Evolutionary conservation across 2,888 invertebrate genomes (phyloP).

Genomic region (Caenorhabditis parvicauda): DNA sequence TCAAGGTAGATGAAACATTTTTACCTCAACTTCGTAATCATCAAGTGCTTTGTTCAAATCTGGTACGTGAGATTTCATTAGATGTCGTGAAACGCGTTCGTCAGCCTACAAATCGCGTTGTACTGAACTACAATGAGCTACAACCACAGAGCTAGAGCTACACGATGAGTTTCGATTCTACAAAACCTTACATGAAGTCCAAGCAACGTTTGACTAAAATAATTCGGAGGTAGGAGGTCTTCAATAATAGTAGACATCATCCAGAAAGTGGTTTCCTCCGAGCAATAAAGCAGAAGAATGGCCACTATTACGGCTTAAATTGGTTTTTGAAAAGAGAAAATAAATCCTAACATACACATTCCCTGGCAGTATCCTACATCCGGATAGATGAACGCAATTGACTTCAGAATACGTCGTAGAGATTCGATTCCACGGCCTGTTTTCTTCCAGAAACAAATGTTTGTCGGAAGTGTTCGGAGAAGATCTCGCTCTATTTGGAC

Average conservation of each 20-base stretch:
- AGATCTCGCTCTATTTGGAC: conserved; percentile 83
- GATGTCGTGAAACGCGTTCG: conserved; percentile 86
- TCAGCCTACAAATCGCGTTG: conserved; percentile 64
- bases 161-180: neutral
- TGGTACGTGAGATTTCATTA: conserved; percentile 84
- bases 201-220: conserved; percentile 88
- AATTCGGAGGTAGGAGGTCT: conserved; percentile 92
- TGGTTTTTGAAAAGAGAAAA: neutral
- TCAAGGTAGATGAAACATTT: neutral
- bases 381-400: conserved; percentile 90
- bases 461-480: conserved; percentile 89
- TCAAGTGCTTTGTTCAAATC: conserved; percentile 70
- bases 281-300: conserved; percentile 84
- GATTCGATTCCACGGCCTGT: conserved; percentile 51
- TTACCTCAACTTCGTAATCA: conserved; percentile 36
- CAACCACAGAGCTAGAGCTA: neutral
- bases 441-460: conserved; percentile 86
- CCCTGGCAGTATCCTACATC: conserved; percentile 73
- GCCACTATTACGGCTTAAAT: conserved; percentile 75
- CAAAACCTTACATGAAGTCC: conserved; percentile 64
- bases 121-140: too few species aligned
- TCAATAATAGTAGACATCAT: conserved; percentile 98
- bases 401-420: conserved; percentile 63
- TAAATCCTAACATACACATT: conserved; percentile 24
- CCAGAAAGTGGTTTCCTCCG: conserved; percentile 99